Evolutionary conservation across 2,888 invertebrate genomes (phyloP), one percentile per base, ranked within the genome.

Genomic region (Tolmerus cingulatus): DNA sequence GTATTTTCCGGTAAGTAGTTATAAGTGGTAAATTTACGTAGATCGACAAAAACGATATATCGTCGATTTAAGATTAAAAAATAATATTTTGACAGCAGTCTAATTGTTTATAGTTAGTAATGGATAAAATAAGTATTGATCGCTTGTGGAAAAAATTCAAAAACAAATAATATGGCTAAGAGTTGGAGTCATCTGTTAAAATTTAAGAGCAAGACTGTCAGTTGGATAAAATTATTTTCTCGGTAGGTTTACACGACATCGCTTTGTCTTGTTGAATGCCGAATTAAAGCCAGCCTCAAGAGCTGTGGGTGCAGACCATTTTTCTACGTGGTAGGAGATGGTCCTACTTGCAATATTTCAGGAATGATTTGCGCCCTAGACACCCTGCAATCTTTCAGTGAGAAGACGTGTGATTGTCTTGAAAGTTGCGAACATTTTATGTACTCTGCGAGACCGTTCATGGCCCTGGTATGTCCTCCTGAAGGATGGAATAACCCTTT

Each of bases 251-350:
- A 92, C 87, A 90, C 90, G 14, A 90, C 90, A 5, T 90, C 90
- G 5, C 88, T 92, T 3, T 92, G 92, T 86, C 90, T 91, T 37
- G 90, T 91, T 40, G 91, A 91, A 85, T 92, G 92, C 46, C 92
- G 92, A 30, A 91, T 92, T n/a, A 89, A 90, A 55, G 89, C 89
- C 7, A 92, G 92, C 0, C 77, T 91, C 2, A 82, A 89, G 5
- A 86, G 91, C 3, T 92, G 92, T 88, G 88, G 90, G 0, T 92
- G 92, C 86, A 91, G 91, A 43, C 92, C 92, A 7, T 92, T 90
- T 74, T 92, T 92, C 86, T 92, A 92, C 89, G 89, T 89, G 0
- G 89, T 90, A 34, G 91, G 90, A 1, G 89, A 90, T 0, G 89
- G 88, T 0, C 90, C 90, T 0, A 87, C 90, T 16, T 92, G 92